Conservation (phyloP, 2,888 invertebrate genomes). For the Scaptomyza caliginosa region DNA sequence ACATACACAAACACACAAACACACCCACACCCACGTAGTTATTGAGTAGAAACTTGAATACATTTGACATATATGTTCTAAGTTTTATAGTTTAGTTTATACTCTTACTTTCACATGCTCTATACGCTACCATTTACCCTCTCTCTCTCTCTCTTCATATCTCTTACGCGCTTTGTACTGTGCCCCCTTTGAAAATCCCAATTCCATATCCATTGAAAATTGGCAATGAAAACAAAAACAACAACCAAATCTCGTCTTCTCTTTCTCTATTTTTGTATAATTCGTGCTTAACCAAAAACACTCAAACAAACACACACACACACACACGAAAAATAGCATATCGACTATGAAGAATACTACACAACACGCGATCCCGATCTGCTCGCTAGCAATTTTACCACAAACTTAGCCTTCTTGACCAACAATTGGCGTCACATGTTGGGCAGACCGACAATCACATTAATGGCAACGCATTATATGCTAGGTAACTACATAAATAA, state of each 20-base stretch:
- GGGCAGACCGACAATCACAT: constrained; percentile 96
- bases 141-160: constrained; percentile 18
- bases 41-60: neutral
- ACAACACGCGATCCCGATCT: constrained; percentile 97
- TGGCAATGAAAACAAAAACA: constrained; percentile 10
- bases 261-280: constrained; percentile 47
- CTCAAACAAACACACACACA: neutral
- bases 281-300: constrained; percentile 37
- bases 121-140: constrained; percentile 1
- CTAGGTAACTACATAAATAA: constrained; percentile 88
- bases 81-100: constrained; percentile 20
- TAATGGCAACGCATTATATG: constrained; percentile 93
- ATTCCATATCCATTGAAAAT: constrained; percentile 15
- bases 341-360: constrained; percentile 97
- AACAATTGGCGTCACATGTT: constrained; percentile 98
- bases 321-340: constrained; percentile 90
- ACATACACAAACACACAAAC: neutral
- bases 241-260: constrained; percentile 34
- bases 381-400: constrained; percentile 96
- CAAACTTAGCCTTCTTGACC: constrained; percentile 97
- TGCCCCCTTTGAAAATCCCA: constrained; percentile 1
- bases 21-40: neutral
- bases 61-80: constrained; percentile 10
- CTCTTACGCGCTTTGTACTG: constrained; percentile 40
- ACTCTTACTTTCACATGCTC: neutral